Base-by-base conservation (phyloP, 1,140 invertebrate genomes). In the Zaprionus nigranus region DNA sequence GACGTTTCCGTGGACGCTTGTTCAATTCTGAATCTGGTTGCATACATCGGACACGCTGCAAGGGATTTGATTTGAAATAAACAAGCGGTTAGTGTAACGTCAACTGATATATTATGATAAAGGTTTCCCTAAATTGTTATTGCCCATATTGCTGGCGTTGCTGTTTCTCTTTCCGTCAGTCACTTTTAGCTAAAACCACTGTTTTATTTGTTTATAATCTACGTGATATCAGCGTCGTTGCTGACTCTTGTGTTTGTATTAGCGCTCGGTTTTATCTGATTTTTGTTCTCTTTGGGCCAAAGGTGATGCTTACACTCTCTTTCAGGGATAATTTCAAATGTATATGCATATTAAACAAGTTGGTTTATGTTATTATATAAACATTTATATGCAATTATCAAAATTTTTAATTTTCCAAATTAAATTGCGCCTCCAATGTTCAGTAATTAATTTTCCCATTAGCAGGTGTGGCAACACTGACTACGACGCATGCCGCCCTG, bases 131-230 rank as follows among this genome's bases (percentile, higher is more conserved):
- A 53, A 71, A 59, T 57, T 74, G 72, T 79, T 82, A 76, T 76
- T 73, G 57, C 61, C 7, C 6, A 3, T 1, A n/a, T 46, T 69
- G 38, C 62, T 86, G 61, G 57, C 79, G 56, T 53, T 86, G 75
- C 56, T 17, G 71, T 67, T 72, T 46, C 61, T 74, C 65, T 62
- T 74, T 75, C 70, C 88, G 84, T 84, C 84, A 84, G 74, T 88
- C 85, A 86, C 53, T 73, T 83, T 78, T 64, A 76, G 79, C 81
- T 87, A 79, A 85, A 84, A 88, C 77, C 81, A 88, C 81, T 90
- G 84, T 81, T 90, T 90, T 88, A 88, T 88, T 88, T 88, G 84
- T 81, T 90, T 76, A 81, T 84, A 75, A 84, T 79, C 20, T 88
- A 88, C 84, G 84, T 88, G 84, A 81, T 84, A 90, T 65, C 81